Evolutionary conservation across 2,888 invertebrate species (phyloP), one percentile per base, ranked within the genome.

Genomic region (Xylophagus ater): DNA sequence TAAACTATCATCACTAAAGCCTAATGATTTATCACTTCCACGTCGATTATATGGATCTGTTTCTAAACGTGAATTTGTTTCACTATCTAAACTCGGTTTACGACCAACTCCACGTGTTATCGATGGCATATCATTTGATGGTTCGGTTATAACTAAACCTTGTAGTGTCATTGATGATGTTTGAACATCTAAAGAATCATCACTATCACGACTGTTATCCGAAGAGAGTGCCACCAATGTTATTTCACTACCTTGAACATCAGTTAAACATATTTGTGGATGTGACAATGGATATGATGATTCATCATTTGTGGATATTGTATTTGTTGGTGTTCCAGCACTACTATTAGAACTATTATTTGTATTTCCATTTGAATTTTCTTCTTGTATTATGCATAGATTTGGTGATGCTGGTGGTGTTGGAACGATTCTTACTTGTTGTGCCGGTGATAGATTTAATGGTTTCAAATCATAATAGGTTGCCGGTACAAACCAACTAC

Each of bases 211-310:
- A 0, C 81, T 81, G 0, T 81, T 81, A 1, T 83, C 82, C 0
- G 82, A 81, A 3, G 76, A 75, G 38, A 74, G 69, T 0, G 82
- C 83, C 0, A 85, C 80, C 3, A 86, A 56, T 0, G 85, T 85
- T 0, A 85, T 76, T 62, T 85, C 84, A 5, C 82, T 84, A 1
- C 92, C 92, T 37, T 85, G 71, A 37, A 90, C 89, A 58, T 93
- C 92, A 0, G 93, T 93, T 8, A 93, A 73, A 50, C 88, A 90
- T 44, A 93, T 93, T 62, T 89, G 89, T 0, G 93, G 90, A 58
- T 83, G 77, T 29, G 68, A 66, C 43, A 56, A 52, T 31, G 52
- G 53, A 43, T 53, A 54, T 8, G 49, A 51, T 5, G 52, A 50
- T 9, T 48, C 48, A 20, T 49, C 48, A 19, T 9, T 13, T 19